Conservation (phyloP, 2,113 vertebrate genomes). For the Megaptera novaeangliae region DNA sequence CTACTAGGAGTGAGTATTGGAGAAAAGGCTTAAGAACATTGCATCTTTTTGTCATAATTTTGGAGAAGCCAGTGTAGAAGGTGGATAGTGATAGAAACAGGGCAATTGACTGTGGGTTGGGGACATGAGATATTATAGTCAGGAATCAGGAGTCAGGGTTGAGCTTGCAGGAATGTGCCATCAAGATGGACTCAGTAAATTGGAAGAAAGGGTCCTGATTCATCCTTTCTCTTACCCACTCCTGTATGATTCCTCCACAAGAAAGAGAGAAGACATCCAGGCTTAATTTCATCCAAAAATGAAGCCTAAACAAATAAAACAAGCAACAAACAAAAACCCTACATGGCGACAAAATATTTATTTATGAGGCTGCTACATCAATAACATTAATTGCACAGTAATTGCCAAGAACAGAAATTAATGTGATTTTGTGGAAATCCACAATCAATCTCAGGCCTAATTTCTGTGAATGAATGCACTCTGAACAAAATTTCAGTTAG, state of each 20-base stretch:
- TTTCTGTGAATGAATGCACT: slow-evolving; percentile 62
- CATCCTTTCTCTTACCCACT: background rate
- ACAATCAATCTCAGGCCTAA: slow-evolving; percentile 58
- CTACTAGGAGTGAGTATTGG: accelerated
- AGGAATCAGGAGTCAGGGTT: background rate
- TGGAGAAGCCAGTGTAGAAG: background rate
- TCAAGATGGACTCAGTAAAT: background rate
- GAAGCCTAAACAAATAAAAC: slow-evolving; percentile 43
- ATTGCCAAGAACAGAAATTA: slow-evolving; percentile 63
- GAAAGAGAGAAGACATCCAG: background rate
- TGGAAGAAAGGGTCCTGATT: background rate
- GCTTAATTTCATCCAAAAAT: slow-evolving; percentile 31
- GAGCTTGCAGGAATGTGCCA: background rate
- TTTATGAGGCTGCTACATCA: slow-evolving; percentile 50
- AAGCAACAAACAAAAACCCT: background rate
- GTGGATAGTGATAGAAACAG: background rate
- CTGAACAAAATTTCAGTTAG: slow-evolving; percentile 61
- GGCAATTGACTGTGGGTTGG: background rate
- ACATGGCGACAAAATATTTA: slow-evolving; percentile 57
- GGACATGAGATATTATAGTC: background rate
- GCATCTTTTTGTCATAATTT: background rate
- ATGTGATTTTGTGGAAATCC: slow-evolving; percentile 59
- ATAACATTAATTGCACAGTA: slow-evolving; percentile 61
- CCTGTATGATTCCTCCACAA: background rate
- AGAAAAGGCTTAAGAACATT: background rate